phyloP scores from a whole-genome alignment of 2,888 invertebrate genomes.

The Saturnia pavonia region DNA sequence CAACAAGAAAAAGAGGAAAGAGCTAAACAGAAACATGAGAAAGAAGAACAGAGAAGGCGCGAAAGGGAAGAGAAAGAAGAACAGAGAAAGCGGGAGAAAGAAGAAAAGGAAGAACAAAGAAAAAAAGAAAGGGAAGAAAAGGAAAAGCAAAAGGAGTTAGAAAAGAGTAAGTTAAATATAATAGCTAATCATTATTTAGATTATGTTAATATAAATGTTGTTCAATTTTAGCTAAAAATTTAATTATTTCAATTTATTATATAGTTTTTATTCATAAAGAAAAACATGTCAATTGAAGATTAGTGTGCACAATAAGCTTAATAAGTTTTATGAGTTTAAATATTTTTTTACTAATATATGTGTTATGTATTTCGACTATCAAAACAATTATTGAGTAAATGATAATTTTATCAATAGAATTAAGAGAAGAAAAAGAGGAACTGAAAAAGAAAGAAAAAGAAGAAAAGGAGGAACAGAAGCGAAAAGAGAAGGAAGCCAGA shows the following conservation, averaged over 20 bases:
- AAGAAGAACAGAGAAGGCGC: slow-evolving; percentile 63
- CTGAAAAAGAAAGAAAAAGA: slow-evolving; percentile 67
- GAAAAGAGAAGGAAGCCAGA: slow-evolving; percentile 77
- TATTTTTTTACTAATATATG: neutral
- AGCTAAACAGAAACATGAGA: slow-evolving; percentile 68
- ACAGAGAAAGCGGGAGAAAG: slow-evolving; percentile 66
- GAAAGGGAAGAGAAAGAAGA: slow-evolving; percentile 75
- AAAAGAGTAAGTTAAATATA: slow-evolving; percentile 68
- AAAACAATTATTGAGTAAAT: neutral
- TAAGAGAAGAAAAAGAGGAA: slow-evolving; percentile 71
- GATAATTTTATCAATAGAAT: slow-evolving; percentile 51
- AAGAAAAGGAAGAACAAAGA: slow-evolving; percentile 79
- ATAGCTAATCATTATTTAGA: neutral
- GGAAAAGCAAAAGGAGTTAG: slow-evolving; percentile 78
- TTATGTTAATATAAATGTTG: neutral
- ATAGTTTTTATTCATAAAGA: neutral
- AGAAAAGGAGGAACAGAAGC: slow-evolving; percentile 75
- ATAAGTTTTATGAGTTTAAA: no score
- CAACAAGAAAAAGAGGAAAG: slow-evolving; percentile 76
- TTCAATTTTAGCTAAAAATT: neutral
- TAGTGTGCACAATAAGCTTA: no score
- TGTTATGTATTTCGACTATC: neutral
- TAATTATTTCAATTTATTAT: neutral
- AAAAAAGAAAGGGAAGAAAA: slow-evolving; percentile 78
- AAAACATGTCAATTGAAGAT: neutral